Base-by-base conservation (phyloP, 2,888 invertebrate genomes). In the Philhelius pedissequus region DNA sequence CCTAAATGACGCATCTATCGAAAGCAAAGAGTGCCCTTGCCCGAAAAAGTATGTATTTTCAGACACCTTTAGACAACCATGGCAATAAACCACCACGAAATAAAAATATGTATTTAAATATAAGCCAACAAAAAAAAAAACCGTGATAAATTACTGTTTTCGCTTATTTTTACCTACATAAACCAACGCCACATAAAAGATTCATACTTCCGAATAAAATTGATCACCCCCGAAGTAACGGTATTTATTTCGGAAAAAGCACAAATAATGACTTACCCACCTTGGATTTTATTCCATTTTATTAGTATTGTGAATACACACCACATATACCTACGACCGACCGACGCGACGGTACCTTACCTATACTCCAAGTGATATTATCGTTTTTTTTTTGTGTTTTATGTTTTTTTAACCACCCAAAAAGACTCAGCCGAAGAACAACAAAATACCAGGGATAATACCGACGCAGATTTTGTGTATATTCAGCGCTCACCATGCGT, bases 181-280 rank as follows among this genome's bases (percentile, higher is more conserved):
- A 15, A 15, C 7, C 40, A 40, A 40, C 40, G 69, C 18, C 27
- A 18, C 69, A 78, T 74, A 78, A 83, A 83, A 78, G 69, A 74
- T 83, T 83, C 82, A 83, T 83, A 83, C 62, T 73, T 78, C 74
- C 74, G 62, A 74, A 78, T 78, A 70, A 83, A 83, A 83, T 83
- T 83, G 82, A 83, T 83, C 78, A 74, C 82, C 68, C 77, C 73
- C 64, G 68, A 78, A 78, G 82, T 83, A 83, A 69, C 52, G 69
- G 82, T 83, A 78, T 78, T 82, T 78, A 83, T 83, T 83, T 74
- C 35, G 62, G 54, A 50, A 78, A 78, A 83, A 83, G 52, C 54
- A 78, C 78, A 78, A 78, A 83, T n/a, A n/a, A n/a, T 83, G 73
- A 78, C 82, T 83, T 77, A 32, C 30, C 35, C 15, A 35, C 35